Conservation (phyloP, 2,888 invertebrate species). For the Noctua janthe region DNA sequence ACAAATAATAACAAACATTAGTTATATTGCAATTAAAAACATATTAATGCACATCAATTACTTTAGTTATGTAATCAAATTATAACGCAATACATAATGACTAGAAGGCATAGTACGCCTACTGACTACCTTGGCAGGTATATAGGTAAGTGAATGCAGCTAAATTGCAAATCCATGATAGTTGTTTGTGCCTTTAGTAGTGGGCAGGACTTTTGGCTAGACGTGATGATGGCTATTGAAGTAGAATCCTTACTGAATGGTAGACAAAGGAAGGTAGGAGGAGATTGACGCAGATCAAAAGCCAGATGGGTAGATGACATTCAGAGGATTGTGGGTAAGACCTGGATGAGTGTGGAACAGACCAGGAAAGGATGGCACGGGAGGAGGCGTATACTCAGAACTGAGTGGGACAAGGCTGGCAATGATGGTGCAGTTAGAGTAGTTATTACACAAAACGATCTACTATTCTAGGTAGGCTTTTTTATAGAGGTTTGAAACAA, state of each 20-base stretch:
- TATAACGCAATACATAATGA: constrained; percentile 23
- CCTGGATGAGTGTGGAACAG: background rate
- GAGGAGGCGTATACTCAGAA: no score
- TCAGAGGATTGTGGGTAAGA: background rate
- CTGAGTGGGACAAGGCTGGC: background rate
- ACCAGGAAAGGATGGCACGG: background rate
- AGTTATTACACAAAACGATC: no score
- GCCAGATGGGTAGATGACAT: background rate
- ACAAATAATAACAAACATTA: constrained; percentile 32
- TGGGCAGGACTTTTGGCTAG: background rate
- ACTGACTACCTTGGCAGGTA: constrained; percentile 1
- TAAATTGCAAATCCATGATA: background rate
- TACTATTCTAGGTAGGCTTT: background rate
- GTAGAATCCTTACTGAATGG: background rate
- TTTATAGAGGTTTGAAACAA: background rate
- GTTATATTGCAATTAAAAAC: constrained; percentile 46
- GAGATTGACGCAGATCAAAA: background rate
- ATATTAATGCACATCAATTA: constrained; percentile 35
- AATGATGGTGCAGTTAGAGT: background rate
- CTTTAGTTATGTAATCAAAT: constrained; percentile 25
- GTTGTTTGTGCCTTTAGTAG: background rate
- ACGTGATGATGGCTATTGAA: no score
- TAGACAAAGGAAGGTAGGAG: no score
- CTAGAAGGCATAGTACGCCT: constrained; percentile 6
- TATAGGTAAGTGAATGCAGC: constrained; percentile 1